phyloP scores from a whole-genome alignment of 1,140 invertebrate species.

The Anthonomus grandis region DNA sequence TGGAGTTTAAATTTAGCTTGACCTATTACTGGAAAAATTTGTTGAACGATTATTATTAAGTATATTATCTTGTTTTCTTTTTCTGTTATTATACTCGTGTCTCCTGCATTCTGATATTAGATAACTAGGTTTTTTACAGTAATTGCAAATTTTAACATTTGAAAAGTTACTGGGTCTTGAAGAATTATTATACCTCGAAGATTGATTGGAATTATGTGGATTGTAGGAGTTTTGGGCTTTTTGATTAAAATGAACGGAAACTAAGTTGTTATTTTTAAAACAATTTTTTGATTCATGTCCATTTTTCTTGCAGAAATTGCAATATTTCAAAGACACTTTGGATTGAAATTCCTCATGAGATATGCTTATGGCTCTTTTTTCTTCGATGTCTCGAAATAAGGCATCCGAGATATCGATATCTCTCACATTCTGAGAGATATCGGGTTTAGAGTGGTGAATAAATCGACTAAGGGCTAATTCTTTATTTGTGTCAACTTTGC shows the following conservation, averaged over 20 bases:
- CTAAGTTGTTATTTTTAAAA: background rate
- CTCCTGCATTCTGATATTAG: slow-evolving; percentile 29
- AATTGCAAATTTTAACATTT: slow-evolving; percentile 26
- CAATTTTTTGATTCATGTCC: background rate
- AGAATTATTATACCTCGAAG: no score
- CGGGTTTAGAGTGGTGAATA: slow-evolving; percentile 17
- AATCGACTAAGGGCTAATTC: slow-evolving; percentile 18
- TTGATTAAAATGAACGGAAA: no score
- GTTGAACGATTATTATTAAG: background rate
- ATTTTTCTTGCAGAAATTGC: slow-evolving; percentile 14
- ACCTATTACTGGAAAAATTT: slow-evolving; percentile 4
- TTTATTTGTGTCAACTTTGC: slow-evolving; percentile 14
- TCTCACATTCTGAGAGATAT: slow-evolving; percentile 20
- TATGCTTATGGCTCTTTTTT: slow-evolving; percentile 16
- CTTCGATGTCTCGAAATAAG: slow-evolving; percentile 8
- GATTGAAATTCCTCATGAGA: slow-evolving; percentile 7
- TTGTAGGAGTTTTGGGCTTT: background rate
- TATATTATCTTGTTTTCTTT: slow-evolving; percentile 5
- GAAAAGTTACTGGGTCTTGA: no score
- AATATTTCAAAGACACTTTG: slow-evolving; percentile 6
- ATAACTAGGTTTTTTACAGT: slow-evolving; percentile 30
- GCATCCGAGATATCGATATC: slow-evolving; percentile 14
- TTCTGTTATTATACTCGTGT: slow-evolving; percentile 25
- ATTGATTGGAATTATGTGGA: no score
- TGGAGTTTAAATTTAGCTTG: slow-evolving; percentile 17